Percentiles rank a stretch among this genome's conserved stretches.
Evolutionary conservation across 2,888 invertebrate genomes (phyloP).

Genomic region (Lycophotia porphyrea): DNA sequence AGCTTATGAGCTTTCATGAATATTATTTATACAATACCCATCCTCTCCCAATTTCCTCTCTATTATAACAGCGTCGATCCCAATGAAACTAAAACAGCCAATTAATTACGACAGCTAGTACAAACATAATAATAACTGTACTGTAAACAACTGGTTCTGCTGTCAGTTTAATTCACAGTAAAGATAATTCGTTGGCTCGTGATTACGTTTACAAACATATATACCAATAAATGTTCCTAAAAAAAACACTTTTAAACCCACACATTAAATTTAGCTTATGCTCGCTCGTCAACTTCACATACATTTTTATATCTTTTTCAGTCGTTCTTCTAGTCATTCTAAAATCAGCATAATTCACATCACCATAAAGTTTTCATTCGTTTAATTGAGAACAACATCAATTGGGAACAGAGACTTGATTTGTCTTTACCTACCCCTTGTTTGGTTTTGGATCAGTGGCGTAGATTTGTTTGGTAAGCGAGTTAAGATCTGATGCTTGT

Average conservation of each 20-base stretch:
- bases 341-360: neutral
- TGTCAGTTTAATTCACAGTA: slow-evolving; percentile 26
- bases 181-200: slow-evolving; percentile 6
- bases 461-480: slow-evolving; percentile 6
- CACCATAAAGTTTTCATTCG: neutral
- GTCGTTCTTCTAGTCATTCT: neutral
- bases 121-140: slow-evolving; percentile 23
- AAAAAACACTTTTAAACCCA: neutral
- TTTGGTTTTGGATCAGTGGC: slow-evolving; percentile 14
- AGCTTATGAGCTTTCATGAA: neutral
- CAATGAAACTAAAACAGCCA: slow-evolving; percentile 24
- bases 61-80: neutral
- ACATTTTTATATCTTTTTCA: neutral
- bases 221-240: neutral
- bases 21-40: neutral
- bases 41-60: slow-evolving; percentile 2
- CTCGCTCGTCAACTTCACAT: neutral
- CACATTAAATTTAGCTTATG: neutral
- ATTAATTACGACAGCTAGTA: slow-evolving; percentile 21
- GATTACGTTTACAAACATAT: neutral
- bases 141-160: slow-evolving; percentile 1
- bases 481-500: neutral
- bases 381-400: neutral
- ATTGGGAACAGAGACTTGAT: neutral
- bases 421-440: neutral